Evolutionary conservation across 2,888 invertebrate genomes (phyloP).

Genomic region (Calameuta filiformis): DNA sequence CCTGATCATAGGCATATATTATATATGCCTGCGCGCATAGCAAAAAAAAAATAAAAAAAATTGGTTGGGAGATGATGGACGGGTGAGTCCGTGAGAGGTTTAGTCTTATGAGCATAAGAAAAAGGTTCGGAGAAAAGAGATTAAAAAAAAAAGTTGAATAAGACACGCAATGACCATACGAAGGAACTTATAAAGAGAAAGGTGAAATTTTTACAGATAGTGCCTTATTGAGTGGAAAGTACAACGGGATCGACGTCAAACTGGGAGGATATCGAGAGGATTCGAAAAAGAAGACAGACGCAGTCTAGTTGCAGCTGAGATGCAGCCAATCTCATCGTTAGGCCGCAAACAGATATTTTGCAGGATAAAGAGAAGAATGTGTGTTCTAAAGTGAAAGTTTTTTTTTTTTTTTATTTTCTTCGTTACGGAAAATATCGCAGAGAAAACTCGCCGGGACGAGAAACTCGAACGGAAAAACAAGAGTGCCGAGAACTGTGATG

Average conservation of each 20-base stretch:
- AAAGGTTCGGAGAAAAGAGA: background rate
- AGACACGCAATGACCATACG: background rate
- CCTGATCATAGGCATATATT: no score
- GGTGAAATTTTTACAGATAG: background rate
- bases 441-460: background rate
- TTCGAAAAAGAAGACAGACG: background rate
- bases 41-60: background rate
- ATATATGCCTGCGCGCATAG: no score
- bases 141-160: background rate
- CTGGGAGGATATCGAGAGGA: background rate
- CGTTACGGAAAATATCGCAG: background rate
- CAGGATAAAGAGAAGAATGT: slow-evolving; percentile 27
- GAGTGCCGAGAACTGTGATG: background rate
- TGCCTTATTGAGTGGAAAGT: background rate
- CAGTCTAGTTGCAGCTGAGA: slow-evolving; percentile 19
- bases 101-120: background rate
- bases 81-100: background rate
- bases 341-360: slow-evolving; percentile 11
- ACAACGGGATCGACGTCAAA: background rate
- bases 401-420: background rate
- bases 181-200: background rate
- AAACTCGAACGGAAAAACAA: background rate
- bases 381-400: slow-evolving; percentile 22
- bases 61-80: background rate
- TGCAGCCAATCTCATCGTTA: slow-evolving; percentile 21